Base-by-base conservation (phyloP, 2,888 invertebrate species). In the Mesoligia furuncula region DNA sequence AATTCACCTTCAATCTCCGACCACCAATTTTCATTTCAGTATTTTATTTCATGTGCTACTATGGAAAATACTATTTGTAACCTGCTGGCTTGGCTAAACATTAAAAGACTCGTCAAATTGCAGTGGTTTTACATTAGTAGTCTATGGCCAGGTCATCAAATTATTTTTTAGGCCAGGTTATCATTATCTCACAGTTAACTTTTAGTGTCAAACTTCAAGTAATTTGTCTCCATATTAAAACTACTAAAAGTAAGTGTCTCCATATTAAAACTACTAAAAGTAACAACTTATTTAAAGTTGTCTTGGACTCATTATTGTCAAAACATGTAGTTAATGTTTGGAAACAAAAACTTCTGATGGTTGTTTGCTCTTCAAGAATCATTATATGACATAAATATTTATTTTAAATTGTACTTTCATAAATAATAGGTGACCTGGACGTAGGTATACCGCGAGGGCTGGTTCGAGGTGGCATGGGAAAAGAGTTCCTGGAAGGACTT, bases 61-160 rank as follows among this genome's bases (percentile, higher is more conserved):
- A 24, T 8, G 51, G 9, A 8, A 51, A 51, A 51, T 24, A 24
- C 51, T 20, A 54, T n/a, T 54, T 11, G n/a, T n/a, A 20, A 51
- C 51, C 20, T 3, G 8, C 51, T 51, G 51, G 8, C 39, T 39
- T 39, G 42, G 51, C 51, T 51, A 24, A 8, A 8, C 2, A 20
- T 51, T 20, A 9, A 24, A n/a, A 4, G n/a, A n/a, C n/a, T 11
- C n/a, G 24, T 54, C 5, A n/a, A n/a, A 24, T 54, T 54, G 4
- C 24, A 54, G 54, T 54, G n/a, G 11, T n/a, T n/a, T 54, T 54
- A n/a, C 13, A 57, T 57, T 57, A 54, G 54, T 24, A 9, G 9
- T 24, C 9, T 24, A 57, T n/a, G 54, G 11, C 54, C 24, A 57
- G 3, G n/a, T 54, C 42, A 54, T 76, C 54, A 76, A 42, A 73